Percentiles rank a stretch among this genome's conserved stretches.
phyloP scores from a whole-genome alignment of 2,888 invertebrate species.

The Drosophila limbata region DNA sequence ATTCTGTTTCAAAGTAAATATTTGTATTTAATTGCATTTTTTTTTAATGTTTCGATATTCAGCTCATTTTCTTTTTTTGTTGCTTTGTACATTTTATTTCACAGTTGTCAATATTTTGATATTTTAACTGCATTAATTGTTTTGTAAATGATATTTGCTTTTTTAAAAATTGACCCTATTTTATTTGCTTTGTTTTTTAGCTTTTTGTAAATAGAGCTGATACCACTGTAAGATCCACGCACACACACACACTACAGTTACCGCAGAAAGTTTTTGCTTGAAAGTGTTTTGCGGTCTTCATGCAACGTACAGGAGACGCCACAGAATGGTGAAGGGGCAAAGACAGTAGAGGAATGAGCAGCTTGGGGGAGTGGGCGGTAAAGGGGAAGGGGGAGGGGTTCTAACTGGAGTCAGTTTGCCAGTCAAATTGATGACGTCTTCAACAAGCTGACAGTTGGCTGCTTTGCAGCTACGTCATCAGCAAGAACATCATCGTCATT shows the following conservation, averaged over 20 bases:
- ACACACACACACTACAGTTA: conserved; percentile 13
- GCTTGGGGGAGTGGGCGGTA: background rate
- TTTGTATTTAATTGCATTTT: background rate
- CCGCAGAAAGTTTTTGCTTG: conserved; percentile 64
- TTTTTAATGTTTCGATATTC: conserved; percentile 1
- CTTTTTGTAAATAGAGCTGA: conserved; percentile 1
- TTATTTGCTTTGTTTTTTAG: background rate
- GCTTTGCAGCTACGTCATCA: conserved; percentile 17
- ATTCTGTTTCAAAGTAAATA: background rate
- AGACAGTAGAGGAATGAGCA: background rate
- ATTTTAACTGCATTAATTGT: background rate
- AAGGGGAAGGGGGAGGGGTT: background rate
- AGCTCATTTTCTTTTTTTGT: background rate
- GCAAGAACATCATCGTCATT: conserved; percentile 16
- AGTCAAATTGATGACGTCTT: conserved; percentile 68
- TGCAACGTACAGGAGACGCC: conserved; percentile 12
- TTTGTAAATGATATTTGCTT: background rate
- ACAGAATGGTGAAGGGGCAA: background rate
- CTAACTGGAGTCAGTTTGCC: conserved; percentile 25
- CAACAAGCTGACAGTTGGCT: conserved; percentile 41
- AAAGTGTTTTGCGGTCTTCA: conserved; percentile 69
- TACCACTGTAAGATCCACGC: conserved; percentile 28
- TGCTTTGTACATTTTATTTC: background rate
- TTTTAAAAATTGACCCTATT: background rate
- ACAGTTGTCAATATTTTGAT: background rate